Evolutionary conservation across 2,888 invertebrate genomes (phyloP).

Genomic region (Pharmacophagus antenor): DNA sequence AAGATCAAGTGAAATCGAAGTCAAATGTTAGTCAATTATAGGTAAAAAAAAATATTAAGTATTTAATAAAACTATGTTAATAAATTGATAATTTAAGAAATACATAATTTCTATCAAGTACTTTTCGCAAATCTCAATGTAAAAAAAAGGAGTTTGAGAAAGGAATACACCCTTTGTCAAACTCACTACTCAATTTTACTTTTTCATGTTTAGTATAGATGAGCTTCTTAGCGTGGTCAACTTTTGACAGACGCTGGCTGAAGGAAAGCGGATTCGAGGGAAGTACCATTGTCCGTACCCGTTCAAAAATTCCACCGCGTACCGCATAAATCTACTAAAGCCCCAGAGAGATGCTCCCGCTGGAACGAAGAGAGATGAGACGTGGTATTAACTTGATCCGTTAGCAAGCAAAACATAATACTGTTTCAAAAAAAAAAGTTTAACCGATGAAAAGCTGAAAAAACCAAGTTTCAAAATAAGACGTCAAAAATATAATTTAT

Average conservation of each 20-base stretch:
- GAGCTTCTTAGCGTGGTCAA: not conserved
- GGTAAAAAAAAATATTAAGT: no score
- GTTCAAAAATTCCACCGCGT: constrained; percentile 42
- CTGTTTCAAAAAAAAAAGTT: not conserved
- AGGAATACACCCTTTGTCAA: not conserved
- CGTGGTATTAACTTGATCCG: constrained; percentile 26
- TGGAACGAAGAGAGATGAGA: constrained; percentile 28
- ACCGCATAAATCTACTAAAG: constrained; percentile 43
- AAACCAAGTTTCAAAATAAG: no score
- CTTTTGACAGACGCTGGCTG: not conserved
- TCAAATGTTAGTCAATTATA: no score
- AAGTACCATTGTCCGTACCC: constrained; percentile 29
- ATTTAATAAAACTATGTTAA: no score
- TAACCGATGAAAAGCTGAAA: no score
- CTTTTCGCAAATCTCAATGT: no score
- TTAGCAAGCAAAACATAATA: constrained; percentile 4
- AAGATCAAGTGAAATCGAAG: no score
- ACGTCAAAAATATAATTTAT: not conserved
- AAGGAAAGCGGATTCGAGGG: not conserved
- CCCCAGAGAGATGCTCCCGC: constrained; percentile 27
- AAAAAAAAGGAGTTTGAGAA: no score
- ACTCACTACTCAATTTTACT: not conserved
- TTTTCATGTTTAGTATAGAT: not conserved
- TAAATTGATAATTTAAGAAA: no score
- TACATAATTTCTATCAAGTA: no score